Conservation (phyloP, 2,888 invertebrate species). For the Siphlonurus alternatus region DNA sequence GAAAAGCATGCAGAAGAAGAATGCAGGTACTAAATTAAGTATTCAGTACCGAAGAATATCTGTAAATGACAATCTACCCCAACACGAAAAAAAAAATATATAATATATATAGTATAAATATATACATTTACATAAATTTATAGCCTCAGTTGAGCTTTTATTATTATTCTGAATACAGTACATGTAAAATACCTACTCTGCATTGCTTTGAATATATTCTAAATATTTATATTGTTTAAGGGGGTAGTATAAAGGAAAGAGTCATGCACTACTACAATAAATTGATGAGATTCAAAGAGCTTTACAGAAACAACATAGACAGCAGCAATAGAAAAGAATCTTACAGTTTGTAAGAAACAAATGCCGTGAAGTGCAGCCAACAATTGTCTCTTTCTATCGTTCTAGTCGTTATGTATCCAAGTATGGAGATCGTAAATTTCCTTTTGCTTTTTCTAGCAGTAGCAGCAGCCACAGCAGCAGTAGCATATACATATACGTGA, state of each 20-base stretch:
- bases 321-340: not conserved
- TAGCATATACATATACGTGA: not conserved
- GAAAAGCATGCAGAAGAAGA: too few species aligned
- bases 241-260: not conserved
- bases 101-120: too few species aligned
- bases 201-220: not conserved
- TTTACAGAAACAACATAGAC: not conserved
- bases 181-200: not conserved
- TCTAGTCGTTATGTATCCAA: not conserved
- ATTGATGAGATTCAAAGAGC: not conserved
- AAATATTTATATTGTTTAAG: not conserved
- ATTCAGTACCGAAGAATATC: too few species aligned
- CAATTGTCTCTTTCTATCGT: not conserved
- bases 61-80: too few species aligned
- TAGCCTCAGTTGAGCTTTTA: too few species aligned
- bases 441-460: not conserved
- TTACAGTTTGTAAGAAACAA: not conserved
- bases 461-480: not conserved
- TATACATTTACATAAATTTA: too few species aligned
- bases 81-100: too few species aligned
- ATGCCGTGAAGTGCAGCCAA: not conserved
- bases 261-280: not conserved
- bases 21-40: too few species aligned
- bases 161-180: too few species aligned
- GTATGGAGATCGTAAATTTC: not conserved